These are phyloP conservation scores for Phylloscopus collybita DNA, from an alignment of 2,797 vertebrate species.

Conservation along the genomic window DNA sequence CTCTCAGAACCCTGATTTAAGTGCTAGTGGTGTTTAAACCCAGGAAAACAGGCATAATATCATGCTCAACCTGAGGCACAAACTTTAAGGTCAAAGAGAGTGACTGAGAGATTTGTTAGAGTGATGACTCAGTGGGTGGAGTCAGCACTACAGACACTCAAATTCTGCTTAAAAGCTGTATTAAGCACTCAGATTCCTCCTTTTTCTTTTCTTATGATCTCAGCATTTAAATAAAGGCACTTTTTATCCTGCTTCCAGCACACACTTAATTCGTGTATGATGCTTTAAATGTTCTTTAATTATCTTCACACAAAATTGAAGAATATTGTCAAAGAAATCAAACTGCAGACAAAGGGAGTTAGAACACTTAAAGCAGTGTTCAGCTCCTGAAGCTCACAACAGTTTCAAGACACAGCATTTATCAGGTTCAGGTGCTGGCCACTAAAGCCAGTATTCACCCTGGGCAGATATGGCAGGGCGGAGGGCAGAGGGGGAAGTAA, in stretches of 20 bases:
- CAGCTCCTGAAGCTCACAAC: background rate
- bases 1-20: background rate
- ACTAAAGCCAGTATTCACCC: background rate
- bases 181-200: background rate
- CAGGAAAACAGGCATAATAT: background rate
- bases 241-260: background rate
- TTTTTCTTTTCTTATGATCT: background rate
- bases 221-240: background rate
- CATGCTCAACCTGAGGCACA: background rate
- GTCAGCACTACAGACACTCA: background rate
- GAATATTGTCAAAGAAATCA: background rate
- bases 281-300: background rate
- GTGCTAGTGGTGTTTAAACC: background rate
- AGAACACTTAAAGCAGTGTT: background rate
- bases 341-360: background rate
- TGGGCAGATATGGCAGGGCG: fast-evolving
- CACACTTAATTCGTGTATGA: background rate
- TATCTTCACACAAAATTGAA: background rate
- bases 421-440: background rate
- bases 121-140: background rate
- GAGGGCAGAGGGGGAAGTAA: too few species aligned
- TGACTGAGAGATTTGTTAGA: background rate
- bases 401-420: background rate
- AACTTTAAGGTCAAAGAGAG: background rate
- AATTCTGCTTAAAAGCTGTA: background rate